These are phyloP conservation scores for Florisuga fusca DNA, from an alignment of 2,797 vertebrate species.

Conservation along the genomic window DNA sequence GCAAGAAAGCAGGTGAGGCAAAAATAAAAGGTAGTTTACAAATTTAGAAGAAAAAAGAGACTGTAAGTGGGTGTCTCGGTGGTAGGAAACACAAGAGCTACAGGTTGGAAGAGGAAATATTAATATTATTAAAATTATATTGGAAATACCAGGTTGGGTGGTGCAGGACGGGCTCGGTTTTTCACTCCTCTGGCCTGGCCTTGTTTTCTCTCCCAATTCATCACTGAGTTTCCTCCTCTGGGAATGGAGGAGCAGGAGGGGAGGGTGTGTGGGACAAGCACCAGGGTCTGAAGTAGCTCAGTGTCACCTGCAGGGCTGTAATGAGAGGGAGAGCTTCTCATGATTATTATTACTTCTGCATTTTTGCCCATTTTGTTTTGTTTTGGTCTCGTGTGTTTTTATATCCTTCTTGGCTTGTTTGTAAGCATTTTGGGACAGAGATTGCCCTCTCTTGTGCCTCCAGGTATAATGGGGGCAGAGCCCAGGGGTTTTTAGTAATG, in stretches of 20 bases:
- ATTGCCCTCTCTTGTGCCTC: not conserved
- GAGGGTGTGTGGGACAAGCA: constrained; percentile 43
- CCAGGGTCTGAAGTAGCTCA: not conserved
- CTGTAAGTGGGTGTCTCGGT: not conserved
- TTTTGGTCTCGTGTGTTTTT: not conserved
- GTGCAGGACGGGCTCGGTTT: not conserved
- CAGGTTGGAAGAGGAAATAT: not conserved
- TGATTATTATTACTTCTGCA: constrained; percentile 10
- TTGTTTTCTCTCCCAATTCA: not conserved
- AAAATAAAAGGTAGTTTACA: not conserved
- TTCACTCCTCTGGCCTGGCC: not conserved
- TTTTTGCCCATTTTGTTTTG: constrained; percentile 2
- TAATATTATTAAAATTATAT: not conserved
- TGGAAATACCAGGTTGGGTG: not conserved
- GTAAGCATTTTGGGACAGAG: not conserved
- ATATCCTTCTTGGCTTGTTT: not conserved
- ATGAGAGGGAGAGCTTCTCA: not conserved
- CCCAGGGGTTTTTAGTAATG: not conserved
- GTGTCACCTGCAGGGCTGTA: not conserved
- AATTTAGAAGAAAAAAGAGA: not conserved
- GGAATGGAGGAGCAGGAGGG: not conserved
- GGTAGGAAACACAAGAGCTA: not conserved
- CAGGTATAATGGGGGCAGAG: not conserved
- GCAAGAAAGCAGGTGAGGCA: not conserved
- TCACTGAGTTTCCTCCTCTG: not conserved